phyloP scores from a whole-genome alignment of 2,888 invertebrate species.

The Cremastinae sp. region DNA sequence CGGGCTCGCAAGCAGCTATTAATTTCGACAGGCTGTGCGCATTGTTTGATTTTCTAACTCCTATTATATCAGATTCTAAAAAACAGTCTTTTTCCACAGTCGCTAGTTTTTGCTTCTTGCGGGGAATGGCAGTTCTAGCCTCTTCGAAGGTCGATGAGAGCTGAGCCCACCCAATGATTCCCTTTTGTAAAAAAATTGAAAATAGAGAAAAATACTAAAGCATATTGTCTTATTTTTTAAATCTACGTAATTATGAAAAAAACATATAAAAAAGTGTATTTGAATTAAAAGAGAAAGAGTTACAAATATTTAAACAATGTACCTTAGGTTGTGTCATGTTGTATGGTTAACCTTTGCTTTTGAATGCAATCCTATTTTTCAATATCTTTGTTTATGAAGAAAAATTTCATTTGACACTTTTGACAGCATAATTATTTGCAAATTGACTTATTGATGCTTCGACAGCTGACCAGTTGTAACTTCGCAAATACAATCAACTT shows the following conservation, averaged over 20 bases:
- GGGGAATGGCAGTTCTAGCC: constrained; percentile 11
- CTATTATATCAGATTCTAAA: not conserved
- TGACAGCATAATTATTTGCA: too few relatives aligned
- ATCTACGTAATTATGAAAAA: too few relatives aligned
- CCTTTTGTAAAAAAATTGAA: constrained; percentile 34
- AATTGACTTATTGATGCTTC: too few relatives aligned
- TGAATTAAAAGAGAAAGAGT: not conserved
- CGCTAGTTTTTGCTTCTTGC: constrained; percentile 13
- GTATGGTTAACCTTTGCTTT: not conserved
- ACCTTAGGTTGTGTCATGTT: constrained; percentile 45
- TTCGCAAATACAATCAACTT: too few relatives aligned
- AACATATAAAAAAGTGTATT: too few relatives aligned
- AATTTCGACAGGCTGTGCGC: constrained; percentile 68
- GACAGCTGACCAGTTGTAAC: too few relatives aligned
- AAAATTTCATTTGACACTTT: too few relatives aligned
- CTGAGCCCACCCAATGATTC: constrained; percentile 55
- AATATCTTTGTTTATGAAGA: not conserved
- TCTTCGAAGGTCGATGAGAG: constrained; percentile 48
- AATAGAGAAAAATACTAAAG: not conserved
- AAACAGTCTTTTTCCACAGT: not conserved
- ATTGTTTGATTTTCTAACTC: constrained; percentile 52
- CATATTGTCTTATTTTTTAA: too few relatives aligned
- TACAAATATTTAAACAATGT: not conserved
- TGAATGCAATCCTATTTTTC: not conserved
- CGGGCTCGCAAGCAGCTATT: constrained; percentile 72